These are phyloP conservation scores for Caranx ignobilis DNA, from an alignment of 2,113 vertebrate genomes.

Conservation along the genomic window DNA sequence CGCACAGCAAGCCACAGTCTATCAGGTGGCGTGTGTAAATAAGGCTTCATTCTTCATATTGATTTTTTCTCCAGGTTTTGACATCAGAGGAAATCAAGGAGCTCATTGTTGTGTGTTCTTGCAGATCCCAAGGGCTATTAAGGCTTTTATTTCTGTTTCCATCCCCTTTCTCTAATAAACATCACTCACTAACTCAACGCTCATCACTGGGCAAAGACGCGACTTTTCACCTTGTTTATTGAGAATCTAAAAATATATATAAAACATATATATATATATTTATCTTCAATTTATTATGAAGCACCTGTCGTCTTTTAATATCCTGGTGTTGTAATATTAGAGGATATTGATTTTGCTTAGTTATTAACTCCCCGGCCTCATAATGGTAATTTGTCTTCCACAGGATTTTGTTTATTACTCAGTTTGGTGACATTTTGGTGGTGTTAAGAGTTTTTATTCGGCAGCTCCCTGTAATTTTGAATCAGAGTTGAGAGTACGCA, in stretches of 20 bases:
- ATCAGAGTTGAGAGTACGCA: not conserved
- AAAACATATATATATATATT: no score
- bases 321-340: conserved; percentile 1
- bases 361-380: not conserved
- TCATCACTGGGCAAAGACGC: not conserved
- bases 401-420: not conserved
- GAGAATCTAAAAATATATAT: not conserved
- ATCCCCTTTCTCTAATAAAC: conserved; percentile 42
- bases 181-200: not conserved
- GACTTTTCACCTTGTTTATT: conserved; percentile 9
- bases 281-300: not conserved
- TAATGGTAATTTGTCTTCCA: not conserved
- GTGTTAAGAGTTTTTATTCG: not conserved
- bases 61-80: conserved; percentile 75
- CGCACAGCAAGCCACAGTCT: conserved; percentile 60
- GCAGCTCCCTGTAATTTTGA: not conserved
- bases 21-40: conserved; percentile 73
- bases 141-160: conserved; percentile 43
- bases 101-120: conserved; percentile 49
- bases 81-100: conserved; percentile 73
- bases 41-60: conserved; percentile 74
- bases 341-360: conserved; percentile 30
- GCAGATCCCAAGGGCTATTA: conserved; percentile 38
- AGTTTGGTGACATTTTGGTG: not conserved
- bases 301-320: not conserved